Evolutionary conservation across 2,888 invertebrate species (phyloP).

Genomic region (Tenthredo livida): DNA sequence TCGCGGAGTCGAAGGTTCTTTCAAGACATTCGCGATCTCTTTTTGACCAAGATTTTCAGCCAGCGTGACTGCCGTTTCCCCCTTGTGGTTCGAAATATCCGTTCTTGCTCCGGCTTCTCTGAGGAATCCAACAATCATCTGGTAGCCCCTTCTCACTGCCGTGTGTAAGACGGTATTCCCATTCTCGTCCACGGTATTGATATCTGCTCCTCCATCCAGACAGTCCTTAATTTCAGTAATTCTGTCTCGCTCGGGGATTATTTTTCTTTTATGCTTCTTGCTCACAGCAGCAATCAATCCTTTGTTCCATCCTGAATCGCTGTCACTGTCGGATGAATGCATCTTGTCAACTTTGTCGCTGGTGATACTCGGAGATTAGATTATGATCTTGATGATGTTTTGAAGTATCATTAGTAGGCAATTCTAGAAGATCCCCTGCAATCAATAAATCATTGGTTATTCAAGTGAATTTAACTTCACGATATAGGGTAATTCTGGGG

Average conservation of each 20-base stretch:
- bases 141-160: not conserved
- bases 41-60: not conserved
- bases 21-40: not conserved
- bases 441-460: not conserved
- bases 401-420: not conserved
- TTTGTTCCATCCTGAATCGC: conserved; percentile 1
- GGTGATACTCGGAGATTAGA: not conserved
- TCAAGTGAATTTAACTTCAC: no score
- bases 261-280: not conserved
- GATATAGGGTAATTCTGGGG: no score
- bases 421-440: not conserved
- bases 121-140: not conserved
- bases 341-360: not conserved
- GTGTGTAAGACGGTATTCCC: not conserved
- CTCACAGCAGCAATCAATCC: not conserved
- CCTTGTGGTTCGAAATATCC: not conserved
- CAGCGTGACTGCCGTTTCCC: not conserved
- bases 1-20: not conserved
- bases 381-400: not conserved
- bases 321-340: not conserved
- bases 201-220: conserved; percentile 11
- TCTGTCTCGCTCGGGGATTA: not conserved
- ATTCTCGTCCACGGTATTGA: not conserved
- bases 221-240: not conserved
- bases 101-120: not conserved